A percentile compares a stretch with the other conserved stretches of the same genome.
Evolutionary conservation across 2,888 invertebrate genomes (phyloP).

Genomic region (Orthosia incerta): DNA sequence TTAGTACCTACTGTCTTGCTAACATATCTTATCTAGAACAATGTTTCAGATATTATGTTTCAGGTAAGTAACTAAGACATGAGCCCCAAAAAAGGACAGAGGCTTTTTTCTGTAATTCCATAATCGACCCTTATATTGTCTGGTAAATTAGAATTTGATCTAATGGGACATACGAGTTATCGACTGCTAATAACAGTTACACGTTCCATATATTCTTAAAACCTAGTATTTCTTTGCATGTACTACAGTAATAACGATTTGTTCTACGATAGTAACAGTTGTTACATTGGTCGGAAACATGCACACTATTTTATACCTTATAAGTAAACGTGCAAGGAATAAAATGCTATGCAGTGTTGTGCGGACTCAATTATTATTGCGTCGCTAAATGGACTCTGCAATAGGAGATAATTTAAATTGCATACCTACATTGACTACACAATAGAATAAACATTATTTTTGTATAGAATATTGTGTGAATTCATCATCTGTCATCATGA

Average conservation of each 20-base stretch:
- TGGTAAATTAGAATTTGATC: neutral
- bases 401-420: constrained; percentile 21
- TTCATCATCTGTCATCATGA: too few relatives aligned
- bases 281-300: constrained; percentile 1
- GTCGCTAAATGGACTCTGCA: constrained; percentile 30
- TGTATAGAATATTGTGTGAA: neutral
- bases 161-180: neutral
- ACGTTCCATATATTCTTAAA: constrained; percentile 14
- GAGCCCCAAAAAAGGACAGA: neutral
- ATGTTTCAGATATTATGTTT: neutral
- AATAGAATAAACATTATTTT: constrained; percentile 2
- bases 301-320: constrained; percentile 7
- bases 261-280: constrained; percentile 16
- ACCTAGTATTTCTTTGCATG: constrained; percentile 20
- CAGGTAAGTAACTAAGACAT: neutral
- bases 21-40: neutral
- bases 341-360: neutral
- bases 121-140: neutral
- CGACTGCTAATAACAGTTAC: neutral
- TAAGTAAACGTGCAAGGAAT: neutral
- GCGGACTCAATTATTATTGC: constrained; percentile 22
- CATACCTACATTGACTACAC: neutral
- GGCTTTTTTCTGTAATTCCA: neutral
- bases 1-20: neutral
- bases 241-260: constrained; percentile 24